A percentile compares a stretch with the other conserved stretches of the same genome.
phyloP scores from a whole-genome alignment of 2,888 invertebrate species.

The Stratiomys singularior region DNA sequence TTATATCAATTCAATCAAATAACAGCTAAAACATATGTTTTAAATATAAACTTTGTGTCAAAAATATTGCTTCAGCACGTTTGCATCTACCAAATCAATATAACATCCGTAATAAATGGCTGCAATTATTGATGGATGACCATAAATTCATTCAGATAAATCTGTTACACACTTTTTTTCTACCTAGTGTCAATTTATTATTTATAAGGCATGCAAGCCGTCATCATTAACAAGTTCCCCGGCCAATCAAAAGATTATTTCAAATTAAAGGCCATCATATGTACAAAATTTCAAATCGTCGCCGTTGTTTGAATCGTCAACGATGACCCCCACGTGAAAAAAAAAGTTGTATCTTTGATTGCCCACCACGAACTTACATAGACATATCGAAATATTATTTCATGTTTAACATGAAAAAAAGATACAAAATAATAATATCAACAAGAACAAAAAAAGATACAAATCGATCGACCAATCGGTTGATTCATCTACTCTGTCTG shows the following conservation, averaged over 20 bases:
- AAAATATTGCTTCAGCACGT: neutral
- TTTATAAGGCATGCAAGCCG: constrained; percentile 20
- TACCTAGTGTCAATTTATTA: neutral
- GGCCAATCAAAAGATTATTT: constrained; percentile 34
- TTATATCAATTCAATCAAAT: too few species aligned
- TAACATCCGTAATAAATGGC: neutral
- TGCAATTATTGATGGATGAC: constrained; percentile 1
- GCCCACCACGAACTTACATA: neutral
- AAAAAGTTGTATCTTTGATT: neutral
- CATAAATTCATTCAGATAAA: neutral
- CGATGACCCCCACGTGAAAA: neutral
- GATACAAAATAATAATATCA: constrained; percentile 37
- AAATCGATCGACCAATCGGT: constrained; percentile 41
- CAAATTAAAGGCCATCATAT: constrained; percentile 26
- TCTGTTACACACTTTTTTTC: neutral
- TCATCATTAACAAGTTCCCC: constrained; percentile 33
- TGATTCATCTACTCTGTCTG: constrained; percentile 1
- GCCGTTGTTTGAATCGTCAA: too few species aligned
- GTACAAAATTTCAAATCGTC: constrained; percentile 8
- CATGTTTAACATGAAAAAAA: neutral
- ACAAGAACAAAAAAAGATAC: constrained; percentile 35
- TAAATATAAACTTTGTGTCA: neutral
- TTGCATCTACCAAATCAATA: neutral
- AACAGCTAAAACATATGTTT: neutral
- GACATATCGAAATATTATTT: too few species aligned